Evolutionary conservation across 2,113 vertebrate genomes (phyloP).

Genomic region (Anoura caudifer): DNA sequence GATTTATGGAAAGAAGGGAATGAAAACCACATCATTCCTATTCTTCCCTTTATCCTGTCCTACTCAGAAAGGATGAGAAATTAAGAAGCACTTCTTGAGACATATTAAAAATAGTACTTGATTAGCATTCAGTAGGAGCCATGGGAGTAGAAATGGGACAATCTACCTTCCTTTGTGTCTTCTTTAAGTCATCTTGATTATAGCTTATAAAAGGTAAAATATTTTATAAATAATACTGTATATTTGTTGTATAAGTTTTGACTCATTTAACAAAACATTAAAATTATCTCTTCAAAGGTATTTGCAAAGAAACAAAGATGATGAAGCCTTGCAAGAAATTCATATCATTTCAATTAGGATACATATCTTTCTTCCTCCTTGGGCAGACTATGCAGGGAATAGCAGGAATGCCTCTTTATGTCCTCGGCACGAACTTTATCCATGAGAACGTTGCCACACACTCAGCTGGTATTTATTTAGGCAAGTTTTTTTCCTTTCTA

Average conservation of each 20-base stretch:
- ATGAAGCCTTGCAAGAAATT: constrained; percentile 29
- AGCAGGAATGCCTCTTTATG: constrained; percentile 80
- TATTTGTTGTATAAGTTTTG: neutral
- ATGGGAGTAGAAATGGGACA: neutral
- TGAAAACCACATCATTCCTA: neutral
- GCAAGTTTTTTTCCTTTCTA: constrained; percentile 63
- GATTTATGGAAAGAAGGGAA: neutral
- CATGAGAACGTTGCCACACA: constrained; percentile 77
- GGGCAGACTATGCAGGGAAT: constrained; percentile 80
- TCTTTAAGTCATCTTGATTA: neutral
- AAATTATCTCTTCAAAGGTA: constrained; percentile 73
- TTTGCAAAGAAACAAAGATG: constrained; percentile 55
- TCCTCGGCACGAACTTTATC: constrained; percentile 79
- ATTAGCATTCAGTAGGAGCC: neutral
- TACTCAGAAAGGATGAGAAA: neutral
- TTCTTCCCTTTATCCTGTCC: neutral
- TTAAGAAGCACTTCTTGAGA: neutral
- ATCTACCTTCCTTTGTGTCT: neutral
- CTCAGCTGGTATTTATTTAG: constrained; percentile 82
- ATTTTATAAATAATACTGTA: neutral
- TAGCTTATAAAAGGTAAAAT: neutral
- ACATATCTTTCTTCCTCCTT: constrained; percentile 74
- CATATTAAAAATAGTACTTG: neutral
- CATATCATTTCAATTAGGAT: constrained; percentile 52
- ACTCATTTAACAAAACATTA: neutral